Base-by-base conservation (phyloP, 2,888 invertebrate species). In the Trichopoda pennipes region DNA sequence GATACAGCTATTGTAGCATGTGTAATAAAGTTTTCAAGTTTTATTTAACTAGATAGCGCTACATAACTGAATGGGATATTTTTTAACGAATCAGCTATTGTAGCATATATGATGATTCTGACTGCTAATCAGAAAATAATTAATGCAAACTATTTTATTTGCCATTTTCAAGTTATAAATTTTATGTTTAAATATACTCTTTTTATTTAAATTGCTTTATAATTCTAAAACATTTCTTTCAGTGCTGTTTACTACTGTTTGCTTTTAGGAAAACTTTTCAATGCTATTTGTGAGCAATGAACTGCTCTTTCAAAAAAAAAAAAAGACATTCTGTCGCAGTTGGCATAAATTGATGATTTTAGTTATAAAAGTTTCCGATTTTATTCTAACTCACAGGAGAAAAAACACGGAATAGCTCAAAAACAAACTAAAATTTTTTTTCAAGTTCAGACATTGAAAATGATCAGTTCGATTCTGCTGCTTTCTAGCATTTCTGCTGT, bases 281-380 rank as follows among this genome's bases (percentile, higher is more conserved):
- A 79, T 79, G 75, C 56, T 83, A 80, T 79, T 76, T 79, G 66
- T 82, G 75, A 82, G 79, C 75, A 72, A 47, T 63, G 79, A 76
- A 68, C 79, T 83, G 58, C 38, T 69, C 44, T 47, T n/a, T 23
- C 14, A 21, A 28, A 28, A 4, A 28, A 2, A 28, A 28, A 28
- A 28, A 28, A 28, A 28, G 8, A 7, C 28, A 49, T 28, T 28
- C n/a, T 6, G 38, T 12, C 38, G 21, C 3, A 53, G 51, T 51
- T 66, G 74, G 64, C 61, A 75, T 17, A 19, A 55, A 42, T 68
- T 76, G 76, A 76, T 76, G 75, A 60, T 78, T 81, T 81, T 60
- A 32, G 64, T 55, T 77, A 28, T 2, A 28, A 28, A 28, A 60
- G 35, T 81, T 74, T 74, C 75, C 69, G 58, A 58, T 70, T 78